phyloP scores from a whole-genome alignment of 1,140 invertebrate species.

The Bathynomus jamesi region DNA sequence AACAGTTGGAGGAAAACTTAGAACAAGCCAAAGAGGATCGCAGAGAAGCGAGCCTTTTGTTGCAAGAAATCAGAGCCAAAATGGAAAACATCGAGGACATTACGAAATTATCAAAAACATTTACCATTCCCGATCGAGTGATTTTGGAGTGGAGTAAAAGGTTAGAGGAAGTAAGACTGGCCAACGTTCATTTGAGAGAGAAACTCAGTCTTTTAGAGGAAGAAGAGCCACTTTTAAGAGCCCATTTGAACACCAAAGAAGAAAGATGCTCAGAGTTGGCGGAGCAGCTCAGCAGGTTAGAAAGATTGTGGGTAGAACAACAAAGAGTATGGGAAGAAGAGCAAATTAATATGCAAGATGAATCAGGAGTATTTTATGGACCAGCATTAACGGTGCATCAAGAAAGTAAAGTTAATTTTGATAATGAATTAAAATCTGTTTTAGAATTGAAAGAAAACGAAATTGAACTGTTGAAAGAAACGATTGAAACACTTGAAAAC shows the following conservation, averaged over 20 bases:
- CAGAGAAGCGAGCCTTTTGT: conserved; percentile 17
- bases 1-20: conserved; percentile 7
- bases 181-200: conserved; percentile 20
- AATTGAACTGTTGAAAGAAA: neutral
- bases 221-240: neutral
- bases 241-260: conserved; percentile 13
- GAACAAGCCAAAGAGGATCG: conserved; percentile 15
- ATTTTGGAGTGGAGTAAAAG: conserved; percentile 16
- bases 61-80: conserved; percentile 18
- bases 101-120: conserved; percentile 9
- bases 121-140: neutral
- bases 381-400: no score
- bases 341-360: no score
- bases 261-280: conserved; percentile 10
- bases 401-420: no score
- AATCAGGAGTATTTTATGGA: no score
- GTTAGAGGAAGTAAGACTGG: conserved; percentile 17
- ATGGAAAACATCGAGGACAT: conserved; percentile 23
- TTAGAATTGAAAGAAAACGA: neutral
- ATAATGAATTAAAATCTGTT: neutral
- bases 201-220: conserved; percentile 16
- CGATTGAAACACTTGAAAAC: neutral
- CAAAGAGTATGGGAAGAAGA: conserved; percentile 10
- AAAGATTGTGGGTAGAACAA: conserved; percentile 21
- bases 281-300: conserved; percentile 16